These are phyloP conservation scores for Onthophagus sagittarius DNA, from an alignment of 2,888 invertebrate species.

Conservation along the genomic window DNA sequence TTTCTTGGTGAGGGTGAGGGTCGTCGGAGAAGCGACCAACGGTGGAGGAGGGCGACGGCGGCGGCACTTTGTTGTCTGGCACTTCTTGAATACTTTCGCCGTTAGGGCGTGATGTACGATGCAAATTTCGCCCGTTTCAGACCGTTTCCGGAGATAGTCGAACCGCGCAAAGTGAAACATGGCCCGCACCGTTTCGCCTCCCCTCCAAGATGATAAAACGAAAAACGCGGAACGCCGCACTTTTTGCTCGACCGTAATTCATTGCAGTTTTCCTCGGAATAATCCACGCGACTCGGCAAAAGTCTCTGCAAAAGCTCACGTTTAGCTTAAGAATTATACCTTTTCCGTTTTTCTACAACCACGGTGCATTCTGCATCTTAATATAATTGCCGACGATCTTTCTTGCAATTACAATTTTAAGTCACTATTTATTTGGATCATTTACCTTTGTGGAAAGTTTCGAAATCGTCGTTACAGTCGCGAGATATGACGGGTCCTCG, in stretches of 20 bases:
- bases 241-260: neutral
- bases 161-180: conserved; percentile 12
- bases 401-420: neutral
- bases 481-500: neutral
- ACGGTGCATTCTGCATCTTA: neutral
- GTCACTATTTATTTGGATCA: neutral
- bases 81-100: conserved; percentile 12
- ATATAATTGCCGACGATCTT: neutral
- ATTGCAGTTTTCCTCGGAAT: neutral
- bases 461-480: neutral
- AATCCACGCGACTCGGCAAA: neutral
- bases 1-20: conserved; percentile 1
- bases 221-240: neutral
- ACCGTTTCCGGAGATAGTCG: conserved; percentile 6
- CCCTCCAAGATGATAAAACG: neutral
- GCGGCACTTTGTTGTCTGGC: conserved; percentile 11
- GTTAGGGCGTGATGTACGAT: conserved; percentile 8
- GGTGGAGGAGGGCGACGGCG: neutral
- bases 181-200: neutral
- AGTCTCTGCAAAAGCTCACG: neutral
- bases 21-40: neutral
- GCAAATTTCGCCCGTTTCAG: conserved; percentile 12
- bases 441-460: neutral
- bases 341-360: neutral
- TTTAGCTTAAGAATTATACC: neutral